Evolutionary conservation across 2,888 invertebrate species (phyloP), one percentile per base, ranked within the genome.

Genomic region (Xylota sylvarum): DNA sequence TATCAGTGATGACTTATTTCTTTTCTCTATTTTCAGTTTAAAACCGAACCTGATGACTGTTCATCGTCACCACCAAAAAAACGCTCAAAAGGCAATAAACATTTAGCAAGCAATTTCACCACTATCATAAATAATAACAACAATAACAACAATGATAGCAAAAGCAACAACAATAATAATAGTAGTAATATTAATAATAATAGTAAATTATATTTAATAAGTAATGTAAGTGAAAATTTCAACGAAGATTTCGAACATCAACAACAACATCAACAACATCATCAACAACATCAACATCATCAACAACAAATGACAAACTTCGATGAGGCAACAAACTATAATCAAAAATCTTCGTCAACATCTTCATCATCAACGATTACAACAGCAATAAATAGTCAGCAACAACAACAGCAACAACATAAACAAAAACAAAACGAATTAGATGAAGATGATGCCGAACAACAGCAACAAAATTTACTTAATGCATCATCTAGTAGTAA

Each of bases 121-220:
- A 82, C 65, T 56, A 62, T 62, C 48, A 67, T 43, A 10, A 90
- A 91, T 89, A 91, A 91, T 88, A 91, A 92, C 88, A 92, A 74
- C 70, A 50, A 74, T 62, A 40, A 69, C 48, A 83, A 43, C 55
- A 79, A 67, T 56, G 76, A 72, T 46, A 85, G 80, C 48, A 86
- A 74, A 35, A 81, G 76, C 50, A 82, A 90, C 19, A 65, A 43
- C 37, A 78, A 62, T 32, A 87, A 76, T 32, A 84, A 52, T 32
- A 82, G 73, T 56, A 84, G 67, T 55, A 79, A 74, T 27, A 82
- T 56, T 55, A 84, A 78, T 58, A 78, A 62, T 58, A 65, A 87
- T 76, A 74, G 87, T 52, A 83, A 77, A 82, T 77, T 76, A 67
- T 65, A 65, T 83, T 58, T 78, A 46, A 65, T 65, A 79, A 83